Percentiles rank a stretch among this genome's conserved stretches.
Conservation (phyloP, 1,140 invertebrate species). For the Drosophila rhopaloa region DNA sequence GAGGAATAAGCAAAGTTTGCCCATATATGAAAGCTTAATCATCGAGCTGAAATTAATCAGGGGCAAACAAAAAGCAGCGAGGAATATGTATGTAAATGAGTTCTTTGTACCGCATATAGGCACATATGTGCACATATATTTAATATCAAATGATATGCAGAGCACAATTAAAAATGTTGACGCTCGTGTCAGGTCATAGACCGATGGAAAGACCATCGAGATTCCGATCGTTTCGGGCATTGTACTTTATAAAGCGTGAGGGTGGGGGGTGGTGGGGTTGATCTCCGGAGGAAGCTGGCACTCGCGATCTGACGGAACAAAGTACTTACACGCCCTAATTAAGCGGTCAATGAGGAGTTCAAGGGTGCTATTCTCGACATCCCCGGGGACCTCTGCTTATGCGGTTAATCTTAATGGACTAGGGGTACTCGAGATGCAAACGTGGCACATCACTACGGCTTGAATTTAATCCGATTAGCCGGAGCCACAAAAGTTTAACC, state of each 20-base stretch:
- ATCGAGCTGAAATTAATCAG: constrained; percentile 46
- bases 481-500: neutral
- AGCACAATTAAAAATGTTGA: constrained; percentile 70
- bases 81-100: constrained; percentile 13
- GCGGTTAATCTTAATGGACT: constrained; percentile 27
- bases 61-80: constrained; percentile 20
- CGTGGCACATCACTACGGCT: neutral
- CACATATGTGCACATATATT: constrained; percentile 21
- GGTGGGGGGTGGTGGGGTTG: neutral
- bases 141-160: constrained; percentile 75
- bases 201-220: constrained; percentile 42
- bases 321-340: constrained; percentile 71
- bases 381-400: constrained; percentile 32
- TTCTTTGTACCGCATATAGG: constrained; percentile 19
- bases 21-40: constrained; percentile 56
- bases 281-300: constrained; percentile 31
- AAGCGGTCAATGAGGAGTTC: constrained; percentile 70
- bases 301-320: constrained; percentile 53
- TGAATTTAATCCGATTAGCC: neutral
- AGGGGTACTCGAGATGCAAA: constrained; percentile 23
- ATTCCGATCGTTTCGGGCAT: constrained; percentile 48
- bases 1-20: constrained; percentile 20
- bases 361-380: constrained; percentile 53
- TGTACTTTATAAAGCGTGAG: constrained; percentile 34
- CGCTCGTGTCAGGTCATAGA: constrained; percentile 60